phyloP scores from a whole-genome alignment of 2,888 invertebrate species.

The Athalia circularis region DNA sequence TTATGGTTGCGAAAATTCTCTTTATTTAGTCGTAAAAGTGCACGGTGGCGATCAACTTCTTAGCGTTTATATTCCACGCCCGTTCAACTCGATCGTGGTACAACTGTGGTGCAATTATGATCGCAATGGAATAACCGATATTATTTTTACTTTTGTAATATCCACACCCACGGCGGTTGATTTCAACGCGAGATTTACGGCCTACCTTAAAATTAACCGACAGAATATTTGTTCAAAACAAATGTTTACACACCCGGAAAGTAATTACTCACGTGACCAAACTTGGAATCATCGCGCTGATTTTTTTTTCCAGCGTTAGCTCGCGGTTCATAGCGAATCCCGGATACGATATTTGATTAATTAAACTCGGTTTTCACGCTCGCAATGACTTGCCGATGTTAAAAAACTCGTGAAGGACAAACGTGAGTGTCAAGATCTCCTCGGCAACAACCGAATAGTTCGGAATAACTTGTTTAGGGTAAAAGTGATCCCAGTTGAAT shows the following conservation, averaged over 20 bases:
- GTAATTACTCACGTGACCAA: no score
- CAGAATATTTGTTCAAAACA: no score
- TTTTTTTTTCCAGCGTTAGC: no score
- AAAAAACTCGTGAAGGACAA: no score
- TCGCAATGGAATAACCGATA: background rate
- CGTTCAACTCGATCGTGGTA: background rate
- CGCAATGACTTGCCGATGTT: no score
- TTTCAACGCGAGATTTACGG: conserved; percentile 16
- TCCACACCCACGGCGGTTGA: background rate
- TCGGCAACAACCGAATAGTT: background rate
- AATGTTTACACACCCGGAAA: no score
- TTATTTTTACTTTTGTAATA: background rate
- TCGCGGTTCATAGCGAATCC: no score
- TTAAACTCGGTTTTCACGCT: no score
- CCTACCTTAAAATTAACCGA: background rate
- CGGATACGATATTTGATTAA: no score
- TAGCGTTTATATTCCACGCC: background rate
- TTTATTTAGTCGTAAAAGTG: background rate
- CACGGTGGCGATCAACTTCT: background rate
- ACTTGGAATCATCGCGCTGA: no score
- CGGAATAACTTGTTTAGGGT: background rate
- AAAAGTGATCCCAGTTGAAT: background rate
- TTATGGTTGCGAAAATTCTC: conserved; percentile 10
- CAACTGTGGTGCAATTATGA: background rate
- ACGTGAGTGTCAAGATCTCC: background rate